Evolutionary conservation across 2,113 vertebrate species (phyloP).

Genomic region (Aleadryas rufinucha): DNA sequence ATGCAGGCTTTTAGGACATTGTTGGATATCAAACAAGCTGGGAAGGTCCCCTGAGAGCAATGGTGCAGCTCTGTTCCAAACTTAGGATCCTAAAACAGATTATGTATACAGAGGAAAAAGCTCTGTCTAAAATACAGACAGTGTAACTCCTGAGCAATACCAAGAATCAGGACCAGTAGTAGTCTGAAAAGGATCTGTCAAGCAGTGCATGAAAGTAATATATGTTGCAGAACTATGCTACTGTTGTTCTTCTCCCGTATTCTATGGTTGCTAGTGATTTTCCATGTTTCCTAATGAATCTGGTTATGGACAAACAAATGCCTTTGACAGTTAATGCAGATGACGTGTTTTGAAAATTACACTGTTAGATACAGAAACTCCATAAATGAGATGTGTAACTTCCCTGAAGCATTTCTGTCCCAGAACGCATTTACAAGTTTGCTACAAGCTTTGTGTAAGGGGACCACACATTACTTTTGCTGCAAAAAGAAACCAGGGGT

Average conservation of each 20-base stretch:
- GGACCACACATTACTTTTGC: neutral
- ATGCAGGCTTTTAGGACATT: neutral
- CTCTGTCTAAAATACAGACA: neutral
- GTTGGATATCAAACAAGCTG: neutral
- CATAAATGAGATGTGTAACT: neutral
- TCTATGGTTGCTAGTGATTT: neutral
- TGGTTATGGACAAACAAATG: neutral
- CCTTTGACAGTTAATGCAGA: neutral
- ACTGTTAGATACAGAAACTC: neutral
- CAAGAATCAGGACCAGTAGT: neutral
- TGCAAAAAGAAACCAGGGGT: neutral
- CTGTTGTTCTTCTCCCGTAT: neutral
- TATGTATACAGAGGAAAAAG: neutral
- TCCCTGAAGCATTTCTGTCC: neutral
- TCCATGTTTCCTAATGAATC: neutral
- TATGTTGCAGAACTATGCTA: neutral
- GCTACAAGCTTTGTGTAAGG: neutral
- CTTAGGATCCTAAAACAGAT: neutral
- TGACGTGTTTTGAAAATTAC: neutral
- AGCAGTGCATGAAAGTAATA: neutral
- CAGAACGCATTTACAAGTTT: neutral
- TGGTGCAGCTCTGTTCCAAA: neutral
- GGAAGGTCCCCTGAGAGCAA: neutral
- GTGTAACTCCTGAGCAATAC: neutral
- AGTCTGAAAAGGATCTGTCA: neutral